A percentile compares a stretch with the other conserved stretches of the same genome.
phyloP scores from a whole-genome alignment of 1,140 invertebrate species.

The Hycleus cichorii region DNA sequence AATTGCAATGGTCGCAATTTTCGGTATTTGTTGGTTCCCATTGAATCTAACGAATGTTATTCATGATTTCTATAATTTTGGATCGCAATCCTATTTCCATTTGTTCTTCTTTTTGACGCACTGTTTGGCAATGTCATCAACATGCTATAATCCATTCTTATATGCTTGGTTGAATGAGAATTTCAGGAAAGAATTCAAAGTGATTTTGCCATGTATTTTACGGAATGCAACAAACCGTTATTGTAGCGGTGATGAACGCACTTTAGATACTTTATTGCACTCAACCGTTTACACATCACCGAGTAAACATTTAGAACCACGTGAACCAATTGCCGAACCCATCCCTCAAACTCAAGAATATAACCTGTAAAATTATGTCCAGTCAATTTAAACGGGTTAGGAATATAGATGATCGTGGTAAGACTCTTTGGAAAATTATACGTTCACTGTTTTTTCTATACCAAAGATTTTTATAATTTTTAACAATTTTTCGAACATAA shows the following conservation, averaged over 20 bases:
- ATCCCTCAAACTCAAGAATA: constrained; percentile 23
- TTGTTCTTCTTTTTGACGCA: constrained; percentile 81
- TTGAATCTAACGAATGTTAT: constrained; percentile 85
- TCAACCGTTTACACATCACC: constrained; percentile 28
- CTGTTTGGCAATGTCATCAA: constrained; percentile 87
- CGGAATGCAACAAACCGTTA: constrained; percentile 20
- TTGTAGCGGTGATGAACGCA: constrained; percentile 28
- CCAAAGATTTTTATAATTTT: no score
- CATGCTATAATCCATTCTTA: constrained; percentile 81
- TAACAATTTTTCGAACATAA: no score
- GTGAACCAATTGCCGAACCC: constrained; percentile 30
- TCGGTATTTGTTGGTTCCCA: constrained; percentile 90
- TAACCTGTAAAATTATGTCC: constrained; percentile 8
- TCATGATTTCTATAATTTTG: constrained; percentile 64
- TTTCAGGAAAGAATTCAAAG: constrained; percentile 90
- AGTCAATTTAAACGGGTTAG: constrained; percentile 10
- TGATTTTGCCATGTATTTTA: constrained; percentile 63
- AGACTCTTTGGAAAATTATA: neutral
- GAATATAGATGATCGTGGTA: constrained; percentile 2
- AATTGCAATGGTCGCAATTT: constrained; percentile 92
- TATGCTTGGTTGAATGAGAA: constrained; percentile 98
- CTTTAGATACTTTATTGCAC: constrained; percentile 30
- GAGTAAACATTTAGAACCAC: constrained; percentile 29
- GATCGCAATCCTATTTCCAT: constrained; percentile 68
- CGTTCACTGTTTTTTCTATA: no score